phyloP scores from a whole-genome alignment of 2,113 vertebrate genomes.

The Numenius arquata region DNA sequence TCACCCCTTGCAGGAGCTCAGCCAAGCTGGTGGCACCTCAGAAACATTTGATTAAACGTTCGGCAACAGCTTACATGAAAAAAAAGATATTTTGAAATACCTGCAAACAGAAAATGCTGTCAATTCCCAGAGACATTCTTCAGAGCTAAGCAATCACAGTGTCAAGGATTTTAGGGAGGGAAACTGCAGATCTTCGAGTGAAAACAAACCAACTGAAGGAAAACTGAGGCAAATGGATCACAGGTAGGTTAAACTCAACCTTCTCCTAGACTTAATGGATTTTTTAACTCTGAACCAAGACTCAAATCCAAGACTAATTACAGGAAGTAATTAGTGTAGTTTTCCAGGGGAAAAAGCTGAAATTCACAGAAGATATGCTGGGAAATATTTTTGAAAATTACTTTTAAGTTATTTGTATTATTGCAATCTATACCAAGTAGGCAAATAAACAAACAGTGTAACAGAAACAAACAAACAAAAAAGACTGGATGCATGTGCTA shows the following conservation, averaged over 20 bases:
- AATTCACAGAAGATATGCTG: neutral
- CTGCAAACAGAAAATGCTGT: neutral
- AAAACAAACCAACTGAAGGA: neutral
- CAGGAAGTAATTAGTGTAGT: neutral
- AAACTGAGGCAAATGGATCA: neutral
- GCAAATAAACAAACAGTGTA: neutral
- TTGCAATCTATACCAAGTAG: neutral
- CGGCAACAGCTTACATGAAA: neutral
- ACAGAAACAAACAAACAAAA: neutral
- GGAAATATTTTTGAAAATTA: neutral
- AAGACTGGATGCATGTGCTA: rapidly evolving
- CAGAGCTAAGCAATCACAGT: neutral
- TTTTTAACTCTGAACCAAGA: neutral
- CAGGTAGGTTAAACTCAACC: neutral
- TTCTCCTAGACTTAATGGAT: neutral
- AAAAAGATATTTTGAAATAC: neutral
- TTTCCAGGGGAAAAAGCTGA: neutral
- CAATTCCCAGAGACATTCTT: neutral
- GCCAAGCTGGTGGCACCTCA: rapidly evolving
- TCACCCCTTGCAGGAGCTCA: neutral
- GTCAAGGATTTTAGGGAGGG: neutral
- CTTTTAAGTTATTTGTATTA: neutral
- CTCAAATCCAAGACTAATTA: neutral
- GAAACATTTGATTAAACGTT: neutral
- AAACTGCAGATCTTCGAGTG: neutral